These are phyloP conservation scores for Indicator indicator DNA, from an alignment of 2,113 vertebrate genomes.

Conservation along the genomic window DNA sequence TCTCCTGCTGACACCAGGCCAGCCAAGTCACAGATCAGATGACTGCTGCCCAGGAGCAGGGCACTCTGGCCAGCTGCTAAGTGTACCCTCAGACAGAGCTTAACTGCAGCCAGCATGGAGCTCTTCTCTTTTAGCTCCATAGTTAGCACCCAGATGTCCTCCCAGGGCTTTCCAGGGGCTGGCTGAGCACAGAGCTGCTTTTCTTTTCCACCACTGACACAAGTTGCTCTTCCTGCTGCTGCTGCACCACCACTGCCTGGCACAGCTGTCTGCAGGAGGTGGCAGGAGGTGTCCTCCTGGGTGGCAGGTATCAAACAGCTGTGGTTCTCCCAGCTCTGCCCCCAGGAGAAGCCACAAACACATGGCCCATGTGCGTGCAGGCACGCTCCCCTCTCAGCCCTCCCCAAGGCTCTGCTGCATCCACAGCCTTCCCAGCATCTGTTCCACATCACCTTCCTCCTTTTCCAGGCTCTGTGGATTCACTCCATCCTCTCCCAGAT, in stretches of 20 bases:
- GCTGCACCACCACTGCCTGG: neutral
- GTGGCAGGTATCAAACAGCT: neutral
- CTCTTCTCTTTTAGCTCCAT: neutral
- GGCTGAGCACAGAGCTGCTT: neutral
- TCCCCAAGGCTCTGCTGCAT: neutral
- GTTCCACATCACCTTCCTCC: neutral
- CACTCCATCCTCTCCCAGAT: constrained; percentile 12
- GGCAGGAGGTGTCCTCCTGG: neutral
- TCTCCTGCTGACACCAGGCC: neutral
- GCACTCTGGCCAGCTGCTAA: neutral
- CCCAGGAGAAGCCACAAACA: neutral
- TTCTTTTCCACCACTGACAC: neutral
- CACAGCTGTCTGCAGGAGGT: neutral
- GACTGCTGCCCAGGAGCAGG: constrained; percentile 6
- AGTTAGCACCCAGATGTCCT: neutral
- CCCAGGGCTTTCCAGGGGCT: neutral
- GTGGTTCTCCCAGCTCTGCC: neutral
- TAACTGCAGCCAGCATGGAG: neutral
- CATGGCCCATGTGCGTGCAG: neutral
- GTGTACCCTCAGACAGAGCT: neutral
- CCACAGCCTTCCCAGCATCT: constrained; percentile 11
- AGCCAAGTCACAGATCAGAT: neutral
- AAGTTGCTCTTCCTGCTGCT: neutral
- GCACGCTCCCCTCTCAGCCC: neutral
- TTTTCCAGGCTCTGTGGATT: neutral